Evolutionary conservation across 92 coral and sea anemone species (phyloP).

Genomic region (Galaxea fascicularis): DNA sequence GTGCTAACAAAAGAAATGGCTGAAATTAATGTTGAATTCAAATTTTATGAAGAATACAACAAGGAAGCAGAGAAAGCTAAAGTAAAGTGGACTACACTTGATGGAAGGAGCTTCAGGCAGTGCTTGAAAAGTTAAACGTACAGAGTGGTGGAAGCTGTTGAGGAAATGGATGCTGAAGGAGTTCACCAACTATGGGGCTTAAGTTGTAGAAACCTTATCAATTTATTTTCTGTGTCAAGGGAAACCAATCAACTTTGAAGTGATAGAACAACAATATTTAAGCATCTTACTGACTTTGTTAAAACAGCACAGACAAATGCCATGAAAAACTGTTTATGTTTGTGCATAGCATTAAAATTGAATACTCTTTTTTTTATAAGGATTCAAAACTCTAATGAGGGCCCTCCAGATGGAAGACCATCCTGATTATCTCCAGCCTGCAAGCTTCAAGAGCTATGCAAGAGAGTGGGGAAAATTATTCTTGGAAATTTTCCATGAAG

Average conservation of each 20-base stretch:
- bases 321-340: too few relatives aligned
- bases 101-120: constrained; percentile 3
- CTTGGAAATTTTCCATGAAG: constrained; percentile 28
- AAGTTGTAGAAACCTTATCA: constrained; percentile 12
- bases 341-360: too few relatives aligned
- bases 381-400: constrained; percentile 53
- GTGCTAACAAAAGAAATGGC: constrained; percentile 14
- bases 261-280: background rate
- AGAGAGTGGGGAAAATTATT: constrained; percentile 42
- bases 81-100: constrained; percentile 12
- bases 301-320: too few relatives aligned
- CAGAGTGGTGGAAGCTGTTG: constrained; percentile 29
- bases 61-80: constrained; percentile 9
- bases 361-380: too few relatives aligned
- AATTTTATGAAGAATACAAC: constrained; percentile 9
- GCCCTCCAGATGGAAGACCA: constrained; percentile 50
- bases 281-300: background rate
- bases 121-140: constrained; percentile 17
- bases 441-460: constrained; percentile 12
- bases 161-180: constrained; percentile 33
- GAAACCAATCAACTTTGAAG: background rate
- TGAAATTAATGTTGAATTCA: constrained; percentile 15
- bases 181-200: constrained; percentile 29
- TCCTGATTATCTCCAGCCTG: constrained; percentile 18
- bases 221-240: background rate